A percentile compares a stretch with the other conserved stretches of the same genome.
Conservation (phyloP, 1,140 invertebrate species). For the Anastatus disparis region DNA sequence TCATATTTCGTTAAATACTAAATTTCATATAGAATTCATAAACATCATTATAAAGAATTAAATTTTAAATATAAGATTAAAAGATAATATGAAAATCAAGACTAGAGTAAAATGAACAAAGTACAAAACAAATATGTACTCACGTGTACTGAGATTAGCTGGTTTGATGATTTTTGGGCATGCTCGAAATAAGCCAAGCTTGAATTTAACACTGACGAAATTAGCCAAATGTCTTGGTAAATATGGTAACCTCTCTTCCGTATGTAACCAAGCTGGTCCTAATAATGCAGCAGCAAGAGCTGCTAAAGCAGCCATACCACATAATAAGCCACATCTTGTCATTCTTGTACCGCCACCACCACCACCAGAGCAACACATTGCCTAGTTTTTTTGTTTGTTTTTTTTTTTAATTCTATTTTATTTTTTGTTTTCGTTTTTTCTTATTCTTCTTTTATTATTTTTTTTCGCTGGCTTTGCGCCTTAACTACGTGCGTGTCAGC, state of each 20-base stretch:
- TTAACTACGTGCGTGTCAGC: too few species aligned
- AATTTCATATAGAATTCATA: too few species aligned
- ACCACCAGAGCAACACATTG: slow-evolving; percentile 60
- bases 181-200: slow-evolving; percentile 62
- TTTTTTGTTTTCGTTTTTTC: too few species aligned
- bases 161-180: slow-evolving; percentile 63
- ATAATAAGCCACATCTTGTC: slow-evolving; percentile 63
- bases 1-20: too few species aligned
- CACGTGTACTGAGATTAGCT: slow-evolving; percentile 58
- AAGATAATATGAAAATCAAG: too few species aligned
- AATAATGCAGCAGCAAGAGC: slow-evolving; percentile 60
- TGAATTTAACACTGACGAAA: slow-evolving; percentile 59
- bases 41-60: too few species aligned
- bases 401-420: too few species aligned
- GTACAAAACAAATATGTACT: slow-evolving; percentile 47
- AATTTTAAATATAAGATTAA: too few species aligned
- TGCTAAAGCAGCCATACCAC: slow-evolving; percentile 61
- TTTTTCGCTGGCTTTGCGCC: neutral
- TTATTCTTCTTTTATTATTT: too few species aligned
- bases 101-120: too few species aligned
- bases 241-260: slow-evolving; percentile 61
- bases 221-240: slow-evolving; percentile 50
- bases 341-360: slow-evolving; percentile 54
- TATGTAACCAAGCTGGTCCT: slow-evolving; percentile 64
- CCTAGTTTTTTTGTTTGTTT: too few species aligned